Evolutionary conservation across 2,888 invertebrate species (phyloP).

Genomic region (Caenorhabditis sp.): DNA sequence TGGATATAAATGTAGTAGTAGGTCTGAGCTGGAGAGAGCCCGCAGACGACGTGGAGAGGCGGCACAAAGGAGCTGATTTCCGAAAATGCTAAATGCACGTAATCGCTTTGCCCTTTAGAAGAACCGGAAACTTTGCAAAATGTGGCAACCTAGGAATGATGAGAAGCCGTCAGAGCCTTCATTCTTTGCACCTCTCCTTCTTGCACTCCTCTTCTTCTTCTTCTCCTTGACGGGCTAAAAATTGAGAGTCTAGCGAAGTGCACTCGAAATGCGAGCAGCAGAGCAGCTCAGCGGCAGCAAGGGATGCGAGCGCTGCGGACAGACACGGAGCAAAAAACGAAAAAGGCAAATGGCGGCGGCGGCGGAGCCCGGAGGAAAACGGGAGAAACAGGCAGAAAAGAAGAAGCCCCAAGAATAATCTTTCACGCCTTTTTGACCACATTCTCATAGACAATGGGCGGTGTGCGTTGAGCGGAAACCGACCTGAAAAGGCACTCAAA

Average conservation of each 20-base stretch:
- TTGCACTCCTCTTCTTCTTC: background rate
- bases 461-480: conserved; percentile 24
- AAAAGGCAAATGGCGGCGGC: conserved; percentile 1
- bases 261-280: conserved; percentile 25
- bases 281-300: background rate
- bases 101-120: conserved; percentile 5
- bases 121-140: conserved; percentile 2
- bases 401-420: conserved; percentile 32
- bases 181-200: background rate
- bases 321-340: conserved; percentile 8
- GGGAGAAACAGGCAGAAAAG: conserved; percentile 6
- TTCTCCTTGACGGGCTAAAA: background rate
- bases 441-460: conserved; percentile 40
- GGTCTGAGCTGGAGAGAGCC: background rate
- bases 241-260: conserved; percentile 21
- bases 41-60: too few species aligned
- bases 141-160: background rate
- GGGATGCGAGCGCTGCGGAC: background rate
- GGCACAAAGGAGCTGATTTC: background rate
- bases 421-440: conserved; percentile 51
- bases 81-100: conserved; percentile 2
- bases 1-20: conserved; percentile 4
- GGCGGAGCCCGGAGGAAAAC: background rate
- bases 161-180: background rate
- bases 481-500: conserved; percentile 28